Evolutionary conservation across 2,113 vertebrate genomes (phyloP), one percentile per base, ranked within the genome.

Genomic region (Fulmarus glacialis): DNA sequence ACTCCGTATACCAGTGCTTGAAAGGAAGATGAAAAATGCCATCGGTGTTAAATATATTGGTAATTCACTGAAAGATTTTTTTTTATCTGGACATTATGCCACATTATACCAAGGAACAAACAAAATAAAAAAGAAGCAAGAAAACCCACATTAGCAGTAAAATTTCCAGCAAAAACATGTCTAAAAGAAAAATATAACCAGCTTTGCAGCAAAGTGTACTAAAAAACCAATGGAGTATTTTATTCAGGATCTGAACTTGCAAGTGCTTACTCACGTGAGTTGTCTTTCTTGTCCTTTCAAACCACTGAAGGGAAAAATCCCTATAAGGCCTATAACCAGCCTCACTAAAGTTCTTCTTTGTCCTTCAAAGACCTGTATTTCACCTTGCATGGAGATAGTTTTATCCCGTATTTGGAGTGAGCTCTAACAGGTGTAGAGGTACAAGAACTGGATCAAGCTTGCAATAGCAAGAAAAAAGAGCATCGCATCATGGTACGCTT

Each of bases 381-480:
- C 70, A 85, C 78, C 75, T 72, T 89, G 32, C 66, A 22, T 5
- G 36, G 62, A 48, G 36, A 50, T 5, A 26, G 14, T 34, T 87
- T 63, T 63, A 53, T 45, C 56, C 21, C 9, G 1, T 15, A 5
- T 73, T 80, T 70, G 62, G 79, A 80, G 29, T 30, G 32, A 74
- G 27, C 68, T 89, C 30, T 63, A 64, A n/a, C 80, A 95, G 80
- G 64, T 93, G 63, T 68, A 66, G 56, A 63, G 36, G 59, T 58
- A 47, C 38, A 75, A 86, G 82, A 59, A 87, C 27, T 62, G 55
- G 52, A 89, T 82, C 85, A 88, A 66, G 87, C 42, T 80, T 91
- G 84, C 81, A 87, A 22, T 19, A 78, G 70, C 58, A 68, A 93
- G 72, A 92, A 90, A 95, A 95, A 87, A 94, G 68, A 91, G 62